Evolutionary conservation across 2,113 vertebrate genomes (phyloP).

Genomic region (Pardalotus punctatus): DNA sequence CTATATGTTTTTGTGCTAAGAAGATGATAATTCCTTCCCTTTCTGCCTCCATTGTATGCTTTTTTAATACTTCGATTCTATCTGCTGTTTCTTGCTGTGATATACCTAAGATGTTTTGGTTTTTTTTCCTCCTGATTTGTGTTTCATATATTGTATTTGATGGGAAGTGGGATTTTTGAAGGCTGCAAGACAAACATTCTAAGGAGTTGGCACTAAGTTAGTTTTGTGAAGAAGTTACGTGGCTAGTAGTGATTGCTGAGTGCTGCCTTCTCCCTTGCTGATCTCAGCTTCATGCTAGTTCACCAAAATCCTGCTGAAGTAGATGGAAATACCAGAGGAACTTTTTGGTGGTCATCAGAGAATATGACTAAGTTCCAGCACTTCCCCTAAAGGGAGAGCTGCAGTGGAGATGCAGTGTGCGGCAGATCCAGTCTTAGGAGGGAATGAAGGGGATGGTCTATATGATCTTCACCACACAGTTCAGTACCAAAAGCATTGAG

Average conservation of each 20-base stretch:
- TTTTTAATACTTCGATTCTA: not conserved
- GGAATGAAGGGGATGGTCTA: not conserved
- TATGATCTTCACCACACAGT: not conserved
- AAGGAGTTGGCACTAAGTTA: not conserved
- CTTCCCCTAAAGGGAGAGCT: not conserved
- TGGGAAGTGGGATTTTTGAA: not conserved
- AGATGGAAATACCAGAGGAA: not conserved
- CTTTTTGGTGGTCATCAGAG: not conserved
- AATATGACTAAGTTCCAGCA: not conserved
- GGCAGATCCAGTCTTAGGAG: not conserved
- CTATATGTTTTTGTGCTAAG: accelerated
- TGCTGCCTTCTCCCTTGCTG: not conserved
- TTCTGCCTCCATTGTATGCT: not conserved
- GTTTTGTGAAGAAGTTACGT: not conserved
- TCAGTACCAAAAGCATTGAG: not conserved
- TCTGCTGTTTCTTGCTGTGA: not conserved
- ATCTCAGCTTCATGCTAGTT: not conserved
- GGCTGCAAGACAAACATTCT: not conserved
- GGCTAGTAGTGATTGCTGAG: not conserved
- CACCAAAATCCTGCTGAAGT: not conserved
- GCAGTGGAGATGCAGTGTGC: accelerated
- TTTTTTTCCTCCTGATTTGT: not conserved
- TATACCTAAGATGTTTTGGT: not conserved
- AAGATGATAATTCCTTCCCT: accelerated
- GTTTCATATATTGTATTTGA: not conserved